A percentile compares a stretch with the other conserved stretches of the same genome.
Conservation (phyloP, 2,888 invertebrate genomes). For the Strigamia crassipes region DNA sequence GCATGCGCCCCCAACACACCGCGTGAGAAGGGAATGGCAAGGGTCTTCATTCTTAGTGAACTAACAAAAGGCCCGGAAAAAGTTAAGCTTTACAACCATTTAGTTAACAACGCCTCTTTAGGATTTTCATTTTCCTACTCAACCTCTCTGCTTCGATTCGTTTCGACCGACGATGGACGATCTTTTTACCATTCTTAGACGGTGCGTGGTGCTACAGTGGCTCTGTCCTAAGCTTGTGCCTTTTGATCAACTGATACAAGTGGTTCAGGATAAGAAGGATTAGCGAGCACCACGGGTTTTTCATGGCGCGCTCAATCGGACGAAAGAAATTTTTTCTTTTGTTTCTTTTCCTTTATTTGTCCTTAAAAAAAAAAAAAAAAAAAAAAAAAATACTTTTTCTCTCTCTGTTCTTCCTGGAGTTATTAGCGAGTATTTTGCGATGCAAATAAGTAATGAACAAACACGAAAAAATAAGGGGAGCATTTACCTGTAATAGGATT, state of each 20-base stretch:
- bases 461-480: not conserved
- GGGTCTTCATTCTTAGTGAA: not conserved
- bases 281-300: conserved; percentile 8
- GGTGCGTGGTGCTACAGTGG: not conserved
- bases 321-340: not conserved
- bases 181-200: not conserved
- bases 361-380: too few species aligned
- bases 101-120: not conserved
- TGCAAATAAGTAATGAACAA: not conserved
- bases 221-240: conserved; percentile 5
- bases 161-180: not conserved
- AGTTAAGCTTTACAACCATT: not conserved
- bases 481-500: not conserved
- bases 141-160: not conserved
- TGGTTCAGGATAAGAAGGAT: conserved; percentile 22
- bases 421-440: not conserved
- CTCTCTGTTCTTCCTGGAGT: not conserved
- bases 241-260: conserved; percentile 26
- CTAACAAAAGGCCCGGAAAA: not conserved
- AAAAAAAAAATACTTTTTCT: too few species aligned
- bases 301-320: conserved; percentile 1
- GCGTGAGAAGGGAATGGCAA: conserved; percentile 7
- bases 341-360: not conserved
- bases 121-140: not conserved
- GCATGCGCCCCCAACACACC: conserved; percentile 12